A percentile compares a stretch with the other conserved stretches of the same genome.
Evolutionary conservation across 2,113 vertebrate genomes (phyloP).

Genomic region (Azemiops feae): DNA sequence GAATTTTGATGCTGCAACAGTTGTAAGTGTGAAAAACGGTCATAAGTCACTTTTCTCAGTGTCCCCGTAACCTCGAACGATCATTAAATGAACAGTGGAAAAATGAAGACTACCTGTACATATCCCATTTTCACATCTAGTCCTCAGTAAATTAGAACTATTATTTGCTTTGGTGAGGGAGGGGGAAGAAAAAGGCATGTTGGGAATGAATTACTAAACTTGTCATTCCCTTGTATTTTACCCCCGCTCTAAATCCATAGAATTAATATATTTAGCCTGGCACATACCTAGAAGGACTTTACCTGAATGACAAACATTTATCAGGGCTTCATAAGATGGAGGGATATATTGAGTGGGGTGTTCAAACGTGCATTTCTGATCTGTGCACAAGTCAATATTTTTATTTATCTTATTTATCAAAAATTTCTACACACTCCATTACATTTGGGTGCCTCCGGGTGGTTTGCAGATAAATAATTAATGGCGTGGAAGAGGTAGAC

Average conservation of each 20-base stretch:
- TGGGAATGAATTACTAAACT: background rate
- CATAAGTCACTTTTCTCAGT: too few species aligned
- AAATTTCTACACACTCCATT: too few species aligned
- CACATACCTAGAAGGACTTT: background rate
- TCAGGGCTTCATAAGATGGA: background rate
- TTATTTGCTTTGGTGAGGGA: background rate
- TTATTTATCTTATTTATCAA: background rate
- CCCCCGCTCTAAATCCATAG: background rate
- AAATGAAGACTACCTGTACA: too few species aligned
- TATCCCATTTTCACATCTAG: background rate
- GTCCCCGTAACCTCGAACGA: too few species aligned
- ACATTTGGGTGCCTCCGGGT: too few species aligned
- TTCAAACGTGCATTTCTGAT: background rate
- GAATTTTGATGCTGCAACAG: too few species aligned
- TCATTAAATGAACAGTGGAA: too few species aligned
- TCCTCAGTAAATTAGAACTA: background rate
- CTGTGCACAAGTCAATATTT: background rate
- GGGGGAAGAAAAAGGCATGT: background rate
- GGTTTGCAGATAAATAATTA: too few species aligned
- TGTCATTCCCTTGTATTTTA: background rate
- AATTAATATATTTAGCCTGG: background rate
- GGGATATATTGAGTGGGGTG: background rate
- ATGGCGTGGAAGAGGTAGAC: background rate
- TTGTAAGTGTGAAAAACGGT: too few species aligned
- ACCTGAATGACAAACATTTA: background rate